A percentile compares a stretch with the other conserved stretches of the same genome.
Conservation (phyloP, 1,140 invertebrate genomes). For the Gryon sp. region DNA sequence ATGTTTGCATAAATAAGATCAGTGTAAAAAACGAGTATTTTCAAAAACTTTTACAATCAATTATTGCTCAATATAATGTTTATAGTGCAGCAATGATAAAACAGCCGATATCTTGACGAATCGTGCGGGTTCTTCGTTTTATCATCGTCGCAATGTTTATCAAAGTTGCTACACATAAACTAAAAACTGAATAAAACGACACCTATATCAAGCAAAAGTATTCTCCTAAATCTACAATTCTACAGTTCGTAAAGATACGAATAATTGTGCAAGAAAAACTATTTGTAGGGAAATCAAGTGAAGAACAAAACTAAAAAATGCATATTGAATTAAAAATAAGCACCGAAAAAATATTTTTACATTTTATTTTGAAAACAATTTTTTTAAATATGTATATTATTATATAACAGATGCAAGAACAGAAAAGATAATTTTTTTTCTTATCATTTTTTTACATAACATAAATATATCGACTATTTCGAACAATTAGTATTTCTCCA, state of each 20-base stretch:
- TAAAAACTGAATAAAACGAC: slow-evolving; percentile 12
- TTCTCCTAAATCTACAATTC: background rate
- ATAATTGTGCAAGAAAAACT: background rate
- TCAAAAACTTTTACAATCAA: no score
- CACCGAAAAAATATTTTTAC: background rate
- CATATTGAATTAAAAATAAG: no score
- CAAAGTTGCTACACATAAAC: slow-evolving; percentile 3
- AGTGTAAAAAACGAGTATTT: no score
- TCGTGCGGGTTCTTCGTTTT: slow-evolving; percentile 2
- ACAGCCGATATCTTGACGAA: slow-evolving; percentile 13
- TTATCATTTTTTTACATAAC: no score
- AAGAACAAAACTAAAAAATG: no score
- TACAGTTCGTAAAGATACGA: background rate
- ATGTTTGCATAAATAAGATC: no score
- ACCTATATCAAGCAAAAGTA: slow-evolving; percentile 11
- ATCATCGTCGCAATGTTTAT: slow-evolving; percentile 3
- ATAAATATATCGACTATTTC: no score
- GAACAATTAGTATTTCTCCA: background rate
- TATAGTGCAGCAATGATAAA: background rate
- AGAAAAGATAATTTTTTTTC: no score
- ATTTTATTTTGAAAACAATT: no score
- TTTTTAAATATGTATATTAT: no score
- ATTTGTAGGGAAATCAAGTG: background rate
- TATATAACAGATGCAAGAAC: no score
- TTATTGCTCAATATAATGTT: slow-evolving; percentile 2